Base-by-base conservation (phyloP, 2,113 vertebrate species). In the Verasper variegatus region DNA sequence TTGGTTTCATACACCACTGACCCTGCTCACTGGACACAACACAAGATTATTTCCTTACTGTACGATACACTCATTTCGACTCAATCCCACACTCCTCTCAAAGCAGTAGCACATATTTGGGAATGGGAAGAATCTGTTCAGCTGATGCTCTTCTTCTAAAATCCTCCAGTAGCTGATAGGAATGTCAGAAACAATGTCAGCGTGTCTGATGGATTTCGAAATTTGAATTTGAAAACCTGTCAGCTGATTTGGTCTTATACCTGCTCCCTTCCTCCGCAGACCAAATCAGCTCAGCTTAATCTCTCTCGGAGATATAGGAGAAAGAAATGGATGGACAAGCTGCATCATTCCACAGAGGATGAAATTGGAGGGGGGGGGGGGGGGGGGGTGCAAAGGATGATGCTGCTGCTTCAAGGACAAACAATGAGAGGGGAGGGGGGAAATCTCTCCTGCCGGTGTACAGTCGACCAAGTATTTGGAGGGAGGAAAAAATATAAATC, bases 381-480 rank as follows among this genome's bases (percentile, higher is more conserved):
- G 17, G 47, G 17, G 47, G 4, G 13, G 42, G 42, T 11, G 42
- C 68, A 63, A 47, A 70, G 81, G 81, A 83, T 71, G 78, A 76
- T 58, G 72, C 54, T 54, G 63, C 76, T 67, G 76, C 74, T 80
- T 89, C 81, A 86, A 84, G 81, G 83, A 74, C 80, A 78, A 59
- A 59, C 55, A 68, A 71, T 23, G 35, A 49, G n/a, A 68, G 23
- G 21, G 12, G 61, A 55, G 37, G 37, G 15, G 15, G 17, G 10
- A n/a, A 59, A 42, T 42, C 17, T 20, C 35, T 71, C 45, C 57
- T 35, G 58, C 56, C 49, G n/a, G 4, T 92, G 93, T 94, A 94
- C 95, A 85, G 10, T 95, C 82, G 2, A 96, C 23, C 92, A 58
- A 40, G 37, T 40, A 10, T 12, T 11, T 2, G 1, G 37, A 40